Conservation (phyloP, 2,888 invertebrate genomes). For the Gastracanthus pulcherrimus region DNA sequence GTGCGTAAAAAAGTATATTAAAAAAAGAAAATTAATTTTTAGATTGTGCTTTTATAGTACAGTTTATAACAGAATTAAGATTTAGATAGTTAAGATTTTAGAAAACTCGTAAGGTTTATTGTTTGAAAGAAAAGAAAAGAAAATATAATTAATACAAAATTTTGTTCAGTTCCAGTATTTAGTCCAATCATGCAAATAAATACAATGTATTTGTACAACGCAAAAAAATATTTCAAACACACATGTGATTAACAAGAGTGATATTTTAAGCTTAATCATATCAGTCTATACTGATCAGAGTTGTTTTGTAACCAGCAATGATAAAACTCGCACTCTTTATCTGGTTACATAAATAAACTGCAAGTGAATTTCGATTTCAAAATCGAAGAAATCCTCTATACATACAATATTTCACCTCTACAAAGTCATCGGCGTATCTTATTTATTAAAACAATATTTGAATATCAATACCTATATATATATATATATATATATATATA, state of each 20-base stretch:
- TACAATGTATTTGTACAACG: neutral
- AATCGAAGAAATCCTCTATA: neutral
- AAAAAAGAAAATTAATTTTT: neutral
- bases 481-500: neutral
- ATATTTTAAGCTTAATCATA: neutral
- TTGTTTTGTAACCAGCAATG: neutral
- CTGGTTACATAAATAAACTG: neutral
- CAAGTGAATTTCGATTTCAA: neutral
- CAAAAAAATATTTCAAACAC: constrained; percentile 5
- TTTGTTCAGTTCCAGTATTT: neutral
- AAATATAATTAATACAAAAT: no score
- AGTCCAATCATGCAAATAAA: neutral
- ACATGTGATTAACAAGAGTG: neutral
- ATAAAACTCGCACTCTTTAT: constrained; percentile 11
- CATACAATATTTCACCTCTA: neutral
- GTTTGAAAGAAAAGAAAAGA: neutral
- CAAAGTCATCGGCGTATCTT: neutral
- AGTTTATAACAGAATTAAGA: neutral
- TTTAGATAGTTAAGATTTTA: neutral
- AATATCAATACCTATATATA: no score
- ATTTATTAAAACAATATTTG: neutral
- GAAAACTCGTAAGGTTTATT: neutral
- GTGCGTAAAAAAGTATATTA: neutral
- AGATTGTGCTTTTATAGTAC: neutral
- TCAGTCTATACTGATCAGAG: neutral